Conservation (phyloP, 1,140 invertebrate species). For the Acromyrmex echinatior region DNA sequence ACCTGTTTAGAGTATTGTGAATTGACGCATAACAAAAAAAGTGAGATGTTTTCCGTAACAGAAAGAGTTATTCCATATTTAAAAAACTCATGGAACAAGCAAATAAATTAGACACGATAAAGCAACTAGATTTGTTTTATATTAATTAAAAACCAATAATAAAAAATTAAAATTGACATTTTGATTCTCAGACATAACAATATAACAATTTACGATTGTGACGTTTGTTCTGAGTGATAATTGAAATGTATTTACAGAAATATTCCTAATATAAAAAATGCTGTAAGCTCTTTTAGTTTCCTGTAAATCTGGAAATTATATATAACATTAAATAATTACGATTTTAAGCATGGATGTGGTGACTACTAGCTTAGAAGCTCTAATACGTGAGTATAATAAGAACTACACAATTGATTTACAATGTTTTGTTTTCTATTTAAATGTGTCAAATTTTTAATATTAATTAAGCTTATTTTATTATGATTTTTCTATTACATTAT, state of each 20-base stretch:
- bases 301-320: conserved; percentile 1
- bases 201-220: conserved; percentile 2
- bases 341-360: conserved; percentile 81
- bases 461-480: neutral
- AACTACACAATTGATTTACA: neutral
- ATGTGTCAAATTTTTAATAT: neutral
- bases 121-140: conserved; percentile 1
- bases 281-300: neutral
- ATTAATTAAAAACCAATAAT: neutral
- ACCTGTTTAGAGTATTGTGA: neutral
- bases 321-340: conserved; percentile 4
- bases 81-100: neutral
- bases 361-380: conserved; percentile 82
- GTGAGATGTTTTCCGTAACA: conserved; percentile 16
- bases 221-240: neutral
- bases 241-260: conserved; percentile 22
- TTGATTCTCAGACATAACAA: neutral
- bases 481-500: neutral
- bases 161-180: neutral
- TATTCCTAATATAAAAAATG: conserved; percentile 28
- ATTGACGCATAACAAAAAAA: neutral
- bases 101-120: neutral
- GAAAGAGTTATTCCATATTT: conserved; percentile 51
- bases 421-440: neutral
- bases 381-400: conserved; percentile 80